These are phyloP conservation scores for Capromys pilorides DNA, from an alignment of 2,797 vertebrate genomes.

Conservation along the genomic window DNA sequence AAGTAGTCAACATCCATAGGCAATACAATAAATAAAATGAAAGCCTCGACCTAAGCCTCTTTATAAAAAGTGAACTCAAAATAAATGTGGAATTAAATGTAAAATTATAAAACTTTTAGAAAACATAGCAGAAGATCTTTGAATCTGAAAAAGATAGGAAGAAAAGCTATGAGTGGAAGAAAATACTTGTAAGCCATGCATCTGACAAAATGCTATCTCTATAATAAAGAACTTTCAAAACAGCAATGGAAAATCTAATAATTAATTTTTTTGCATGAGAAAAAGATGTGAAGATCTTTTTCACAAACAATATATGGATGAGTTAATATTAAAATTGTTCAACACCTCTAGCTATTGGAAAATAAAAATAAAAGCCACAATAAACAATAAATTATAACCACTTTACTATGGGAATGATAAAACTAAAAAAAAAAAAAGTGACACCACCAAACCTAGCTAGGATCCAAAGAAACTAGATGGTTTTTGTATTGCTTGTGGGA, in stretches of 20 bases:
- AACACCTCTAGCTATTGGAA: background rate
- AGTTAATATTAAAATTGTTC: constrained; percentile 42
- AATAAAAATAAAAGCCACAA: constrained; percentile 39
- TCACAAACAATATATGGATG: background rate
- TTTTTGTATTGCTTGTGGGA: background rate
- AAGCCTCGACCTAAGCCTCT: background rate
- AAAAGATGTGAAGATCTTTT: background rate
- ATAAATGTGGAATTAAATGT: background rate
- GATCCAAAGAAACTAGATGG: background rate
- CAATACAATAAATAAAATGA: background rate
- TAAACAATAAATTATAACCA: background rate
- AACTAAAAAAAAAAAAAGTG: background rate
- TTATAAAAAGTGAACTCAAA: constrained; percentile 18
- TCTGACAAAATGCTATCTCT: background rate
- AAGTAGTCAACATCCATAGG: background rate
- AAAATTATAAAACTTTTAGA: constrained; percentile 15
- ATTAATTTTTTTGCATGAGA: constrained; percentile 18
- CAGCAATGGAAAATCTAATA: constrained; percentile 18
- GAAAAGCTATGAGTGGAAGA: background rate
- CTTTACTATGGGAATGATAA: background rate
- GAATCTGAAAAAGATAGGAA: background rate
- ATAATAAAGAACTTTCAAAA: constrained; percentile 39
- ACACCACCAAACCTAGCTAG: background rate
- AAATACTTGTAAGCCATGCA: constrained; percentile 18
- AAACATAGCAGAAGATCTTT: background rate